These are phyloP conservation scores for Sebastes matsubarae DNA, from an alignment of 2,797 vertebrate genomes.

Conservation along the genomic window DNA sequence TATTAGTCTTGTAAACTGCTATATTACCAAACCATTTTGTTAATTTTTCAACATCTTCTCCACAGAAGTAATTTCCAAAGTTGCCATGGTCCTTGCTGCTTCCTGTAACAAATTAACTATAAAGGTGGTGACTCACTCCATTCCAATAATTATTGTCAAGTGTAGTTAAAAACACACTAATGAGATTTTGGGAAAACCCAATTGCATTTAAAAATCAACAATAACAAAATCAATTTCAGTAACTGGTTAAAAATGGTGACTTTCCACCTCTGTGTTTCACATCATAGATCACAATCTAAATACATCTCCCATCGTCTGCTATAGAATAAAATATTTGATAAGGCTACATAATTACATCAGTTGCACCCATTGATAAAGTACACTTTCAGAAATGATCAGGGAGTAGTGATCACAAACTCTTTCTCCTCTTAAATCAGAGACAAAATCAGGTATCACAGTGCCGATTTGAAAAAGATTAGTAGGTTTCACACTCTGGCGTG, in stretches of 20 bases:
- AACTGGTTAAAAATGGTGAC: neutral
- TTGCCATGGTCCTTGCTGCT: neutral
- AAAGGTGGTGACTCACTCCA: neutral
- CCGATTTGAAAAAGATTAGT: neutral
- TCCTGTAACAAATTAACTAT: neutral
- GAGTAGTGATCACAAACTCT: neutral
- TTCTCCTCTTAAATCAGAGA: neutral
- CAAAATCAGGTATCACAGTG: neutral
- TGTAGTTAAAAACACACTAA: neutral
- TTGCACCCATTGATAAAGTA: neutral
- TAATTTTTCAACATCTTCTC: neutral
- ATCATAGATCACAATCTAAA: slow-evolving; percentile 3
- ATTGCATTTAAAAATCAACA: neutral
- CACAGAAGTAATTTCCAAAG: neutral
- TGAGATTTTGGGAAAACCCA: neutral
- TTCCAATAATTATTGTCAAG: neutral
- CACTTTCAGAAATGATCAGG: slow-evolving; percentile 15
- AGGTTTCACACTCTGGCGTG: neutral
- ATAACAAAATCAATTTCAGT: neutral
- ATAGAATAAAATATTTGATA: slow-evolving; percentile 16
- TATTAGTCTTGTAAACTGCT: neutral
- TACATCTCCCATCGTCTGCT: neutral
- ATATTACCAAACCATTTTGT: neutral
- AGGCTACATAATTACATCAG: slow-evolving; percentile 24
- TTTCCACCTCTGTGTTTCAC: neutral